Evolutionary conservation across 2,888 invertebrate genomes (phyloP), one percentile per base, ranked within the genome.

Genomic region (Piscicola geometra): DNA sequence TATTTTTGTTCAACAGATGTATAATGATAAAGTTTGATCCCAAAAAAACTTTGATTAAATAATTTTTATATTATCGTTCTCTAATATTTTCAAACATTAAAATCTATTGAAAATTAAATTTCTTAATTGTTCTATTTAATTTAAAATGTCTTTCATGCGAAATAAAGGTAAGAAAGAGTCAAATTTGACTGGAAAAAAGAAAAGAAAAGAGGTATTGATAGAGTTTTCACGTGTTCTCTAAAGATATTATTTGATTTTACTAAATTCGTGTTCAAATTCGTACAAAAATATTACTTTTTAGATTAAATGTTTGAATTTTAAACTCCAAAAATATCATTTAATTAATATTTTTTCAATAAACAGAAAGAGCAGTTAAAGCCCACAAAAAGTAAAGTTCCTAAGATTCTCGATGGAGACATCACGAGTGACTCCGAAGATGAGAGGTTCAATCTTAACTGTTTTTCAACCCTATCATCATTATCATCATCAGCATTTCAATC

Each of bases 371-470:
- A 56, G 25, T 21, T 3, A 56, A 56, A 21, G n/a, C 15, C 12
- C 5, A 5, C 12, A 9, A 56, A 25, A n/a, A 56, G 60, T 3
- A 56, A 21, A 56, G 60, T 5, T 9, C 12, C 12, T 32, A 71
- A 71, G 52, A 18, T 52, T 18, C 50, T 50, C 18, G 50, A 52
- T 47, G 71, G 50, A 21, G 71, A 52, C 25, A 50, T 71, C 56
- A 71, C 71, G 25, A 71, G 71, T 50, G 71, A 71, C 28, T 71
- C 71, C 32, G 71, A 71, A 50, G 50, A 71, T 50, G 71, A 71
- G 28, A 50, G 41, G 71, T 21, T 25, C 25, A 56, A 56, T 21
- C n/a, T 21, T 25, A 47, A 9, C 21, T n/a, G n/a, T n/a, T n/a
- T n/a, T 21, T 25, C 25, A 56, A 56, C 25, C n/a, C 25, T 25